Percentiles rank a stretch among this genome's conserved stretches.
phyloP scores from a whole-genome alignment of 2,888 invertebrate genomes.

The Tyria jacobaeae region DNA sequence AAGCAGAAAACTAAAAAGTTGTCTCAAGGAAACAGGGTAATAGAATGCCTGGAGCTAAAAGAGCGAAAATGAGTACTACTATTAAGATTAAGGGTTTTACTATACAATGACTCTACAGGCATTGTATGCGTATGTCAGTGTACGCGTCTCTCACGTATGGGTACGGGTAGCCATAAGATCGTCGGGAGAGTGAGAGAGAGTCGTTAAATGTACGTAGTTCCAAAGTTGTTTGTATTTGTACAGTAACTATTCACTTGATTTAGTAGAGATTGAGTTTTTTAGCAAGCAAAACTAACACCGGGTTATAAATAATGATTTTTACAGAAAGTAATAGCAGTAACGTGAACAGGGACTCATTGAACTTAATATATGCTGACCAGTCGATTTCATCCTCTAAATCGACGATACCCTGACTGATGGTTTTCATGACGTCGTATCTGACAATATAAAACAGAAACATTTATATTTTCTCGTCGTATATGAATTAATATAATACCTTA shows the following conservation, averaged over 20 bases:
- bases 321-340: slow-evolving; percentile 2
- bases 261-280: background rate
- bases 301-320: background rate
- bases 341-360: background rate
- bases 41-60: no score
- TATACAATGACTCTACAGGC: no score
- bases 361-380: slow-evolving; percentile 14
- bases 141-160: no score
- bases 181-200: no score
- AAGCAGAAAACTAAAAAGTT: no score
- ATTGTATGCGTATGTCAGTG: no score
- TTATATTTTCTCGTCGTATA: background rate
- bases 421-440: slow-evolving; percentile 18
- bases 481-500: no score
- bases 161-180: no score
- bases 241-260: background rate
- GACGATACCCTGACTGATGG: slow-evolving; percentile 12
- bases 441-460: background rate
- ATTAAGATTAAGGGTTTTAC: no score
- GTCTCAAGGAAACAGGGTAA: no score
- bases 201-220: no score
- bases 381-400: slow-evolving; percentile 11
- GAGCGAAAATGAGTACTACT: no score
- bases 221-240: background rate
- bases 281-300: background rate